phyloP scores from a whole-genome alignment of 2,888 invertebrate genomes.

The Caenorhabditis panamensis region DNA sequence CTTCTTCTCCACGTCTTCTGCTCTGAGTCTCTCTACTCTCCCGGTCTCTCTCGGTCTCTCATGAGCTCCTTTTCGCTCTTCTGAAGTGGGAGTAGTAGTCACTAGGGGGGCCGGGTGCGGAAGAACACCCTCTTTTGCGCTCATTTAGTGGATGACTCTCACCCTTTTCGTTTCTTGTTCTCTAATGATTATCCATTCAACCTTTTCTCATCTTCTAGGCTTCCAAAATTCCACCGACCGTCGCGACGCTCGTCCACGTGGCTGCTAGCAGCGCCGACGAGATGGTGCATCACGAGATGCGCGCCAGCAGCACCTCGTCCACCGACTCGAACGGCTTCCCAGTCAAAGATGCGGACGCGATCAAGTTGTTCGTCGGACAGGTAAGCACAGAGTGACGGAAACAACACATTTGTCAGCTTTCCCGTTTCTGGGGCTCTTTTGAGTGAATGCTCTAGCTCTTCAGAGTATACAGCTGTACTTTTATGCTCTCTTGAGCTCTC shows the following conservation, averaged over 20 bases:
- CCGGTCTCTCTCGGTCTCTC: background rate
- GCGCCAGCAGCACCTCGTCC: conserved; percentile 72
- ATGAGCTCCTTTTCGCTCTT: conserved; percentile 2
- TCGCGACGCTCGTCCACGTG: conserved; percentile 34
- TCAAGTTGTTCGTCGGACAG: conserved; percentile 91
- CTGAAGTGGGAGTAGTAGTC: background rate
- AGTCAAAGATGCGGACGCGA: conserved; percentile 84
- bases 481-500: too few relatives aligned
- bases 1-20: conserved; percentile 7
- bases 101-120: background rate
- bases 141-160: background rate
- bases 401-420: background rate
- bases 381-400: conserved; percentile 45
- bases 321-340: conserved; percentile 81
- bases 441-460: too few relatives aligned
- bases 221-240: conserved; percentile 51
- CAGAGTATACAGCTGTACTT: too few relatives aligned
- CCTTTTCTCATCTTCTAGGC: conserved; percentile 7
- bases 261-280: conserved; percentile 11
- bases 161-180: conserved; percentile 5
- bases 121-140: background rate
- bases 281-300: conserved; percentile 47
- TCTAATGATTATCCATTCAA: conserved; percentile 5
- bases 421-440: too few relatives aligned
- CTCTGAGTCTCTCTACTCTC: conserved; percentile 2